A percentile compares a stretch with the other conserved stretches of the same genome.
Evolutionary conservation across 2,113 vertebrate species (phyloP).

Genomic region (Burhinus bistriatus): DNA sequence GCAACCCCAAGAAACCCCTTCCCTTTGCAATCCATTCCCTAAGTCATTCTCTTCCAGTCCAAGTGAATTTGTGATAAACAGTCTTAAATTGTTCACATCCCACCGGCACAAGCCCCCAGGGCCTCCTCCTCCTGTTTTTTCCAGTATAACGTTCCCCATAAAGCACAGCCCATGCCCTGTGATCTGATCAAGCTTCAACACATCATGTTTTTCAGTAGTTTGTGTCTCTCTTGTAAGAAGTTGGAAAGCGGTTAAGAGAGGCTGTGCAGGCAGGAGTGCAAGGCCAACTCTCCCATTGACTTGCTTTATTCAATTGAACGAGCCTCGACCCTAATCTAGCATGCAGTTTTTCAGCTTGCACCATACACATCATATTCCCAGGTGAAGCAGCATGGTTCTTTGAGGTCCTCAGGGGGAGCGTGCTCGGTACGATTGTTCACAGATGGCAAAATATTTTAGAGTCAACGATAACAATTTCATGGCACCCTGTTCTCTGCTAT

Average conservation of each 20-base stretch:
- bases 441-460: background rate
- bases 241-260: background rate
- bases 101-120: background rate
- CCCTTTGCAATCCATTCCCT: background rate
- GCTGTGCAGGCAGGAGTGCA: background rate
- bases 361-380: background rate
- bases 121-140: background rate
- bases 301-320: background rate
- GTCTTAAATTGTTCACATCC: background rate
- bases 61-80: background rate
- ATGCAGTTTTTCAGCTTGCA: background rate
- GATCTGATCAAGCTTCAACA: slow-evolving; percentile 52
- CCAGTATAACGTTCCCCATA: background rate
- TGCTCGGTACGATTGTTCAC: background rate
- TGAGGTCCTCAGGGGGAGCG: background rate
- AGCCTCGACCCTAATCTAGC: background rate
- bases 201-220: background rate
- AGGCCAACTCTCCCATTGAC: background rate
- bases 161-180: background rate
- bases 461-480: background rate
- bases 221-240: background rate
- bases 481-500: background rate
- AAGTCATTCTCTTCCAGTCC: background rate
- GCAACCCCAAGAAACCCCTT: slow-evolving; percentile 42
- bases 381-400: background rate